phyloP scores from a whole-genome alignment of 1,140 invertebrate species.

The Trachymyrmex cornetzi region DNA sequence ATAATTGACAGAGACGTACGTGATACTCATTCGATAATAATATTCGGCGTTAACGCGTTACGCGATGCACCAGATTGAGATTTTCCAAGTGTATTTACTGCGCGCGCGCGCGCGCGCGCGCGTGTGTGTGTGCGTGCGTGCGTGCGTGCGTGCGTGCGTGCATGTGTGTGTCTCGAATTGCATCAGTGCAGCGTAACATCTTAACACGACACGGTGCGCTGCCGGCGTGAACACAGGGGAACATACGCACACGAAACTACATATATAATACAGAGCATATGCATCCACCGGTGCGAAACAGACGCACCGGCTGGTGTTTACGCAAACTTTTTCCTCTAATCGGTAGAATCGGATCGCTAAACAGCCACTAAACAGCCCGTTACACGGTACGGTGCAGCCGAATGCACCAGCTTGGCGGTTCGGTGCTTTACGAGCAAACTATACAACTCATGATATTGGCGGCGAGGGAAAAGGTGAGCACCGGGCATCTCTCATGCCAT shows the following conservation, averaged over 20 bases:
- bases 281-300: constrained; percentile 75
- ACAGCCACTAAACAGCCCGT: constrained; percentile 78
- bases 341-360: constrained; percentile 81
- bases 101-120: too few species aligned
- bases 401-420: constrained; percentile 62
- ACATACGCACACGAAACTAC: constrained; percentile 43
- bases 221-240: constrained; percentile 15
- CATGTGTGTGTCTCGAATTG: background rate
- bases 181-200: background rate
- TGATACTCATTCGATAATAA: constrained; percentile 1
- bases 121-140: background rate
- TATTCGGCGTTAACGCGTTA: constrained; percentile 29
- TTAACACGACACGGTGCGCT: constrained; percentile 17
- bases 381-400: constrained; percentile 74
- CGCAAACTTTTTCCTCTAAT: constrained; percentile 80
- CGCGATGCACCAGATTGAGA: background rate
- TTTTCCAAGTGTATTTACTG: constrained; percentile 19
- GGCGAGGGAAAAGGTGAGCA: background rate
- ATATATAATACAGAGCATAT: constrained; percentile 67
- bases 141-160: too few species aligned
- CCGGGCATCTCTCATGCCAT: background rate
- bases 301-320: constrained; percentile 76
- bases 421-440: constrained; percentile 61
- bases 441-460: background rate
- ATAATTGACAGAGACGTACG: background rate